Evolutionary conservation across 53 echinoderm and acorn worm species (phyloP), one percentile per base, ranked within the genome.

Genomic region (Mesocentrotus franciscanus): DNA sequence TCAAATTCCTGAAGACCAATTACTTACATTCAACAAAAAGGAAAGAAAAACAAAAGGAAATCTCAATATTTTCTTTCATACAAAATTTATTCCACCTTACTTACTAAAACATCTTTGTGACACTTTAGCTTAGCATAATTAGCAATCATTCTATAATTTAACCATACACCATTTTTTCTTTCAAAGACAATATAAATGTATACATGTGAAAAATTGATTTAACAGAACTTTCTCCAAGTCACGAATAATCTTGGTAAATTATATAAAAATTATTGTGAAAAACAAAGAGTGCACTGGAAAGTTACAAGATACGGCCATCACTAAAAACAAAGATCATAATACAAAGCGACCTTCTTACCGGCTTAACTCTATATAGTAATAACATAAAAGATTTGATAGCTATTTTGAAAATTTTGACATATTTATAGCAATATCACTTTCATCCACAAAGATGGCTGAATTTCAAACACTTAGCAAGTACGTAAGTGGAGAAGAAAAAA

Each of bases 61-160:
- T n/a, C 58, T 57, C 87, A 87, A 27, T 87, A 27, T 26, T 11
- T 87, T 87, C 58, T 91, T 91, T 91, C 18, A 91, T 91, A 91
- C 91, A 91, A 91, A 91, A 91, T 91, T 91, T 91, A 91, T 91
- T 91, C 91, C 91, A 91, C 91, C 61, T 91, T 91, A 64, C 91
- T 61, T 17, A 60, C 90, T 90, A 91, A 66, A 35, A 35, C 91
- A 61, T 91, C 91, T 91, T 91, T 91, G 91, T 90, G 91, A 90
- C 66, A 39, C 64, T 33, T 91, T 87, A 87, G 87, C 87, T 57
- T 58, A 87, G 87, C 87, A 87, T 87, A 27, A 58, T 87, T 59
- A 56, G 66, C 91, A 91, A 35, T 91, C 66, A 91, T 35, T 91
- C 91, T 91, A 91, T 91, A 91, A 91, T 91, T 91, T 64, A 64